Conservation (phyloP, 1,140 invertebrate species). For the Portunus trituberculatus region DNA sequence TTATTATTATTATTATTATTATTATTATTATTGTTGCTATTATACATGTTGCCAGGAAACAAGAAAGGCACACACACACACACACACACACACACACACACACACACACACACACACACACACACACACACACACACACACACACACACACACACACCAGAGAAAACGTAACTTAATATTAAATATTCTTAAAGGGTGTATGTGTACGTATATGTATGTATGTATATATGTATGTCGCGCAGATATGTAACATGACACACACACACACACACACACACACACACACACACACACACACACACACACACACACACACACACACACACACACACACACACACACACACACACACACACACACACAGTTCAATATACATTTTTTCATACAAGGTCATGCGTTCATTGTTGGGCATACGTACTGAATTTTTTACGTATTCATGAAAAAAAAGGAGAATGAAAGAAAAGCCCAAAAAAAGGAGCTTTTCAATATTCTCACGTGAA, state of each 20-base stretch:
- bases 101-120: constrained; percentile 32
- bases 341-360: neutral
- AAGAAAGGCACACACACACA: constrained; percentile 28
- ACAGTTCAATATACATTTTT: neutral
- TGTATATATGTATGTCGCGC: neutral
- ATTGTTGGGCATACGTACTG: neutral
- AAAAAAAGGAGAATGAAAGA: neutral
- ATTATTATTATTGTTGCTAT: neutral
- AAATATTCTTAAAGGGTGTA: no score
- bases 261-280: neutral
- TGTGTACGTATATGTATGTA: no score
- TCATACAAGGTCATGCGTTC: neutral
- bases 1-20: neutral
- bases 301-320: neutral
- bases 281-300: neutral
- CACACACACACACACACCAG: no score
- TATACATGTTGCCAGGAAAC: neutral
- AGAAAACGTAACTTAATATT: no score
- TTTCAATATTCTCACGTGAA: neutral
- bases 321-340: neutral
- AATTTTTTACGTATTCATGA: neutral
- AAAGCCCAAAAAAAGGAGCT: neutral
- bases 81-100: constrained; percentile 28
- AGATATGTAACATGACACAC: neutral
- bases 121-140: neutral